These are phyloP conservation scores for Octomys mimax DNA, from an alignment of 2,797 vertebrate genomes.

Conservation along the genomic window DNA sequence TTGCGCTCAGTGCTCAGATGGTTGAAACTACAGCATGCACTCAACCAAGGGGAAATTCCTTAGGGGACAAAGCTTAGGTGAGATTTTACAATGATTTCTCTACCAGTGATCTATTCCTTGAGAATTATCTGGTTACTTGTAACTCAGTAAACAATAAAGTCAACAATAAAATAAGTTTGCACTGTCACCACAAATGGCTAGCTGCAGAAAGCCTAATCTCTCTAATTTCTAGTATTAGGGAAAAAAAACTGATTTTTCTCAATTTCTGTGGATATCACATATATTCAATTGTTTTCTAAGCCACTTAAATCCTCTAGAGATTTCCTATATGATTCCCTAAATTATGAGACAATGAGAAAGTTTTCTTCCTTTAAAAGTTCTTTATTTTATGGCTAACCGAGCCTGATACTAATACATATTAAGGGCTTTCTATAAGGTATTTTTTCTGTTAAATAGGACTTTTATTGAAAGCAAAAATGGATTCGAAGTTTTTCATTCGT, in stretches of 20 bases:
- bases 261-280: neutral
- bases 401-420: neutral
- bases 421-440: neutral
- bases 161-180: neutral
- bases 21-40: neutral
- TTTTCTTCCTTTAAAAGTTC: constrained; percentile 43
- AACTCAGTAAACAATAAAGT: constrained; percentile 64
- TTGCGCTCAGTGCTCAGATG: neutral
- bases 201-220: neutral
- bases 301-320: neutral
- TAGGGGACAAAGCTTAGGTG: neutral
- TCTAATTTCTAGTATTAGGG: neutral
- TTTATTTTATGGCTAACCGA: constrained; percentile 12
- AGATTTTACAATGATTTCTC: constrained; percentile 47
- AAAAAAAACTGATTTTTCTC: constrained; percentile 27
- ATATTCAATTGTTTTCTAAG: constrained; percentile 22
- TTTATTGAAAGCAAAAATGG: constrained; percentile 86
- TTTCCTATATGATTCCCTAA: constrained; percentile 24
- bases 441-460: constrained; percentile 83
- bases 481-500: constrained; percentile 81
- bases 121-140: constrained; percentile 58
- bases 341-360: constrained; percentile 1
- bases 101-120: constrained; percentile 35
- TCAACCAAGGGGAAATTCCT: constrained; percentile 3
- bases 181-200: neutral